Percentiles rank a stretch among this genome's conserved stretches.
phyloP scores from a whole-genome alignment of 2,797 vertebrate species.

The Psittacula echo region DNA sequence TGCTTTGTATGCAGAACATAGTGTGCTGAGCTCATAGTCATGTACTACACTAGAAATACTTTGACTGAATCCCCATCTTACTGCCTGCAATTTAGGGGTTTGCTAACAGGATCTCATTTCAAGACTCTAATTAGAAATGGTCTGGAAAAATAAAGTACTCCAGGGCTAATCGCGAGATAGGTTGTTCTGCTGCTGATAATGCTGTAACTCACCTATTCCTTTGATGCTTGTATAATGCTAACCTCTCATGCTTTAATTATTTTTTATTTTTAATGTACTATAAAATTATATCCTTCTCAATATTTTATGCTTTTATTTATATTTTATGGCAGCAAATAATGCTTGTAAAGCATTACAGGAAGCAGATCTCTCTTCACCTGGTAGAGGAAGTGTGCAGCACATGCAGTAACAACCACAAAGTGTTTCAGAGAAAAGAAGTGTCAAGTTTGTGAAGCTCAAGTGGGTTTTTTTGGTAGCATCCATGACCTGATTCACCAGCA shows the following conservation, averaged over 20 bases:
- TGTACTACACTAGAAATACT: not conserved
- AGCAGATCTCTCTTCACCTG: slow-evolving; percentile 20
- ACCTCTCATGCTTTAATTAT: slow-evolving; percentile 48
- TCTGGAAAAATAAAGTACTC: slow-evolving; percentile 28
- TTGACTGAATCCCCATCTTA: not conserved
- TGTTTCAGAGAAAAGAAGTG: not conserved
- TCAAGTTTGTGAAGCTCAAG: not conserved
- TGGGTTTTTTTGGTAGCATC: not conserved
- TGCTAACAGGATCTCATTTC: slow-evolving; percentile 28
- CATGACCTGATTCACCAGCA: not conserved
- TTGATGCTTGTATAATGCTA: slow-evolving; percentile 50
- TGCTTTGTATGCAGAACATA: not conserved
- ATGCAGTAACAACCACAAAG: not conserved
- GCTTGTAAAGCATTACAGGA: slow-evolving; percentile 13
- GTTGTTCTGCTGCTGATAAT: not conserved
- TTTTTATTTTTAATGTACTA: slow-evolving; percentile 58
- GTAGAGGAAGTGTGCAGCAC: not conserved
- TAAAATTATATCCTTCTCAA: slow-evolving; percentile 53
- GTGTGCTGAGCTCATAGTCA: not conserved
- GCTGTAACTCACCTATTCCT: slow-evolving; percentile 29
- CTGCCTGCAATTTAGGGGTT: slow-evolving; percentile 21
- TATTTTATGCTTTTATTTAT: slow-evolving; percentile 64
- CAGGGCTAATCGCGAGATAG: not conserved
- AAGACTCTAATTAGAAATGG: slow-evolving; percentile 41
- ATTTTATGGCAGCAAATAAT: slow-evolving; percentile 50